Conservation (phyloP, 2,797 vertebrate species). For the Pseudochirops cupreus region DNA sequence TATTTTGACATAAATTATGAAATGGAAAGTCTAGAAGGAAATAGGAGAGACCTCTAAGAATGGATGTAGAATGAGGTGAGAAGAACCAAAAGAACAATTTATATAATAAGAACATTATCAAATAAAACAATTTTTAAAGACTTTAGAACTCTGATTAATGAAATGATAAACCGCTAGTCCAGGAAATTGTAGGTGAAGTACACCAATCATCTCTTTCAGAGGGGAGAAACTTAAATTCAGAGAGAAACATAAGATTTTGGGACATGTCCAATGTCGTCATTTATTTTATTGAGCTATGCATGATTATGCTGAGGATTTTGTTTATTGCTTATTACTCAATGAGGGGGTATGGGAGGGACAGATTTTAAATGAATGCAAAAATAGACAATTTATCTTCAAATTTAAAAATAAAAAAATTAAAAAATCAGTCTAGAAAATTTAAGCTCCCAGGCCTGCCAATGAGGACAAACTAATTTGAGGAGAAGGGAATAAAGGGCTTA, state of each 20-base stretch:
- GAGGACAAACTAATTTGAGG: conserved; percentile 6
- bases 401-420: neutral
- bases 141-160: neutral
- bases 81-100: neutral
- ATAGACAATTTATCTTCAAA: neutral
- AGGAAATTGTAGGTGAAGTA: neutral
- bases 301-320: neutral
- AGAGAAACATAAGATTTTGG: neutral
- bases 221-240: neutral
- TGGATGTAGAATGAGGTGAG: neutral
- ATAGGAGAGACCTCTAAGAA: neutral
- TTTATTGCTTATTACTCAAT: neutral
- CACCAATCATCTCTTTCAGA: neutral
- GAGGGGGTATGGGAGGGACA: neutral
- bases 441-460: neutral
- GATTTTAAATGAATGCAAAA: neutral
- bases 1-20: neutral
- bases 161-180: neutral
- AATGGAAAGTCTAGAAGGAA: neutral
- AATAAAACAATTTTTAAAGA: neutral
- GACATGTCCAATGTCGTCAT: neutral
- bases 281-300: neutral
- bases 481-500: neutral
- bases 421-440: conserved; percentile 30
- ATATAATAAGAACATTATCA: neutral